Conservation (phyloP, 2,888 invertebrate species). For the Ichneumon xanthorius region DNA sequence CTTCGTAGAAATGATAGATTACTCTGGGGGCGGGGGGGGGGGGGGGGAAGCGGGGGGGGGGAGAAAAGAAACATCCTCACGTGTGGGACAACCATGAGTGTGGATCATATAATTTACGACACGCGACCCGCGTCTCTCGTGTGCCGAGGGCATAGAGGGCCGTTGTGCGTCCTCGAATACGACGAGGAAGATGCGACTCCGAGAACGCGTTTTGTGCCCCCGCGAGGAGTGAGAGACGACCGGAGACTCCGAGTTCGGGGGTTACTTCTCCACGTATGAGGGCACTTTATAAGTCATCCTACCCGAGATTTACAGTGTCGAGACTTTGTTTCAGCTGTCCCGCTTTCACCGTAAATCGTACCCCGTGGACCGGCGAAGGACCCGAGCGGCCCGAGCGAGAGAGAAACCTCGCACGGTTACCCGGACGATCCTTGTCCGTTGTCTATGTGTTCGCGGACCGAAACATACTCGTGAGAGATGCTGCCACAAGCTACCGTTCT, state of each 20-base stretch:
- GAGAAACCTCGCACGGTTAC: constrained; percentile 16
- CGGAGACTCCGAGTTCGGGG: constrained; percentile 46
- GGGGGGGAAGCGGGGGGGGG: background rate
- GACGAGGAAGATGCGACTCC: constrained; percentile 46
- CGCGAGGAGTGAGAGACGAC: constrained; percentile 61
- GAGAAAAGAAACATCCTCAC: background rate
- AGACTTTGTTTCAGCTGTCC: constrained; percentile 72
- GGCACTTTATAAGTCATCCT: constrained; percentile 65
- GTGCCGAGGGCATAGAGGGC: constrained; percentile 60
- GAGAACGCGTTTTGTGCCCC: constrained; percentile 23
- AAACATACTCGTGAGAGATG: constrained; percentile 16
- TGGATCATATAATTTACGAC: constrained; percentile 62
- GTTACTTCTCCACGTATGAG: constrained; percentile 59
- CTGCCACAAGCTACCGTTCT: constrained; percentile 30
- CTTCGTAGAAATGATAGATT: constrained; percentile 18
- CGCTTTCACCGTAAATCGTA: constrained; percentile 67
- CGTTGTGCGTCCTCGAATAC: constrained; percentile 51
- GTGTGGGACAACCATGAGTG: constrained; percentile 14
- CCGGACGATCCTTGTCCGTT: constrained; percentile 20
- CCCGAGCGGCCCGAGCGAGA: constrained; percentile 29
- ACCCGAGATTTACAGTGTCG: constrained; percentile 66
- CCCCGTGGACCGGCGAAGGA: constrained; percentile 57
- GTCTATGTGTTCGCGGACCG: constrained; percentile 3
- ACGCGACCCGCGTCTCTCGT: constrained; percentile 56
- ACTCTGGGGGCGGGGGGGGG: background rate